phyloP scores from a whole-genome alignment of 2,113 vertebrate species.

The Nyctereutes procyonoides region DNA sequence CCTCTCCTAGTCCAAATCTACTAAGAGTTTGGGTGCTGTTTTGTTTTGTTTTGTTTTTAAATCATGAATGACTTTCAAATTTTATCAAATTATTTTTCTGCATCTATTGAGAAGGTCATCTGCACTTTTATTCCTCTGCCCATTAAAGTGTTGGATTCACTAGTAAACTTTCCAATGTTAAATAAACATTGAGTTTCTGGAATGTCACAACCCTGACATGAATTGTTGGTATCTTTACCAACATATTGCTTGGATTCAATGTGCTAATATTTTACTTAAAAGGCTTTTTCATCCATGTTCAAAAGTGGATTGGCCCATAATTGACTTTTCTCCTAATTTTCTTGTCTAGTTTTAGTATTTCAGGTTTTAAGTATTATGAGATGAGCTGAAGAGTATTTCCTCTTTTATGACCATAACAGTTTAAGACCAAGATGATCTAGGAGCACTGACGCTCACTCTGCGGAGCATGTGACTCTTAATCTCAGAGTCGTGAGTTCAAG shows the following conservation, averaged over 20 bases:
- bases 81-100: constrained; percentile 23
- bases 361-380: neutral
- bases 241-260: neutral
- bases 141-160: neutral
- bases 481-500: neutral
- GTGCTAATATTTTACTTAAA: neutral
- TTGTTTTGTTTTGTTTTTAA: neutral
- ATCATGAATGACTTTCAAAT: neutral
- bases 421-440: neutral
- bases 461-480: neutral
- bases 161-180: neutral
- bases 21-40: neutral
- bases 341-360: neutral
- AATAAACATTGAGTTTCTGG: neutral
- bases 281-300: neutral
- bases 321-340: neutral
- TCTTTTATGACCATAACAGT: neutral
- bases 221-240: neutral
- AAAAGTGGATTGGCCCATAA: neutral
- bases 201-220: neutral
- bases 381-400: neutral
- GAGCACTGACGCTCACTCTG: neutral
- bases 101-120: neutral
- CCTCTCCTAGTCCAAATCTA: neutral
- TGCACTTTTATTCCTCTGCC: neutral